Conservation (phyloP, 2,797 vertebrate species). For the Mastacembelus armatus region DNA sequence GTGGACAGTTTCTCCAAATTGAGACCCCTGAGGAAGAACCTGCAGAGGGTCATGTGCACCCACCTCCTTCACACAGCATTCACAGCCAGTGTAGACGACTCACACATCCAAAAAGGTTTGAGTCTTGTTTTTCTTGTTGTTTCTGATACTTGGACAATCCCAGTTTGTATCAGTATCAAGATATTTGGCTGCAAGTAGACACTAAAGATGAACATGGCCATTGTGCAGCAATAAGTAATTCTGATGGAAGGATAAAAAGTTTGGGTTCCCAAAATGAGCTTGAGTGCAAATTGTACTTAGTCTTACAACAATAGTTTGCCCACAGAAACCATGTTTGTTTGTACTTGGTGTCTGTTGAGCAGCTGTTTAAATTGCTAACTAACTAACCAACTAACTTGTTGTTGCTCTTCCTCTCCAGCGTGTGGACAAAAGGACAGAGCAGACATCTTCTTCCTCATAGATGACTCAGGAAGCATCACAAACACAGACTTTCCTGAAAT, state of each 20-base stretch:
- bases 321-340: neutral
- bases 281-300: neutral
- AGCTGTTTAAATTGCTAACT: no score
- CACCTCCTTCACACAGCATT: slow-evolving; percentile 35
- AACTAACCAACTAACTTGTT: no score
- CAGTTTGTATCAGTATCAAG: no score
- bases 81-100: neutral
- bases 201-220: neutral
- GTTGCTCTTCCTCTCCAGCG: slow-evolving; percentile 61
- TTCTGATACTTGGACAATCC: no score
- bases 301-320: neutral
- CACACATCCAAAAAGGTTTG: slow-evolving; percentile 70
- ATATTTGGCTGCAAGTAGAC: neutral
- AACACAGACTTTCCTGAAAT: slow-evolving; percentile 78
- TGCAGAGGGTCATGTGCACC: slow-evolving; percentile 80
- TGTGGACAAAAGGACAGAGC: slow-evolving; percentile 82
- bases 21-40: slow-evolving; percentile 44
- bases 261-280: neutral
- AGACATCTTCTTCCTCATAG: slow-evolving; percentile 88
- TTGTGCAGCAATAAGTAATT: neutral
- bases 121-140: neutral
- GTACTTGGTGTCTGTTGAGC: neutral
- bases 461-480: slow-evolving; percentile 81
- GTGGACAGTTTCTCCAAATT: slow-evolving; percentile 78
- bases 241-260: neutral